Base-by-base conservation (phyloP, 2,797 vertebrate genomes). In the Gymnothorax javanicus region DNA sequence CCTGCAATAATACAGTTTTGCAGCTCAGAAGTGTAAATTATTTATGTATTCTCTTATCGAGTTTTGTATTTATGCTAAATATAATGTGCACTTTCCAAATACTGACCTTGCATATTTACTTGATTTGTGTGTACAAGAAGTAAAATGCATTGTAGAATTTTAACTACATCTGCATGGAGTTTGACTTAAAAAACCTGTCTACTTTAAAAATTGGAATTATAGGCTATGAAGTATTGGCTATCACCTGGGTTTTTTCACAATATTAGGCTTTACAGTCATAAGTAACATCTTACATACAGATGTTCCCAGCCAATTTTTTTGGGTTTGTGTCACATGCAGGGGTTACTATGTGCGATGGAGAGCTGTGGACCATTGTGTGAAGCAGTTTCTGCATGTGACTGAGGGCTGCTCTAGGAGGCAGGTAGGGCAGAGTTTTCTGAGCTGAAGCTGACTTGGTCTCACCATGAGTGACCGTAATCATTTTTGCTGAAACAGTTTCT, bases 271-370 rank as follows among this genome's bases (percentile, higher is more conserved):
- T 50, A 20, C 6, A 52, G 54, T 52, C 20, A 12, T 54, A 81
- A n/a, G 13, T n/a, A 23, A 79, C 60, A 64, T 5, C 33, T 43
- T 43, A 43, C 33, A 43, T 43, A 43, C 4, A 56, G 77, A 23
- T 17, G 52, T 56, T 1, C 52, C 23, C 50, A 81, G 25, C 17
- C 43, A 81, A n/a, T 52, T 4, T 6, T 12, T 54, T 17, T 43
- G 77, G 23, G 64, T 43, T 43, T 43, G 33, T 43, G 33, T 43
- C 33, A 43, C 33, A 43, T 43, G 83, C 75, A 97, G 96, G 89
- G 96, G 96, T 11, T 96, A 97, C 90, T 96, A 96, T 85, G 93
- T 97, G 84, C 95, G 96, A 54, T 96, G 95, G 94, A 94, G 90
- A 88, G 95, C 95, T 60, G 94, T 96, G 83, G 95, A 96, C 71